Percentiles rank a stretch among this genome's conserved stretches.
Evolutionary conservation across 2,888 invertebrate species (phyloP).

Genomic region (Suillia variegata): DNA sequence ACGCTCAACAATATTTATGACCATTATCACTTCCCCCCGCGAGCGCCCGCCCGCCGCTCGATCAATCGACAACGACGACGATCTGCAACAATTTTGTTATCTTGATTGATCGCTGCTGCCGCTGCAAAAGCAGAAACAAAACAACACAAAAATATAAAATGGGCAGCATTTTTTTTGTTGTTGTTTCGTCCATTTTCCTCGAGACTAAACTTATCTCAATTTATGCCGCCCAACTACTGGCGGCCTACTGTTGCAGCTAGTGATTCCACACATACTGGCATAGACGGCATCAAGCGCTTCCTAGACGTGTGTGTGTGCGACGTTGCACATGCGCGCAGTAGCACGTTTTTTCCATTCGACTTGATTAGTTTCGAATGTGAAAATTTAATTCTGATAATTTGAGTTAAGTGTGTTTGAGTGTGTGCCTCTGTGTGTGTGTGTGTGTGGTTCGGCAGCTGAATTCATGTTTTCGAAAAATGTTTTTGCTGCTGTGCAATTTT

Average conservation of each 20-base stretch:
- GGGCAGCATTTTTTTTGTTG: constrained; percentile 14
- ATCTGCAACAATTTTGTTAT: constrained; percentile 25
- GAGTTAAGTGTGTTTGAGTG: constrained; percentile 41
- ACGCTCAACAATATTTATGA: not conserved
- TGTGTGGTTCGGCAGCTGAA: no score
- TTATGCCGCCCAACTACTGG: constrained; percentile 9
- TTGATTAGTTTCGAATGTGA: constrained; percentile 26
- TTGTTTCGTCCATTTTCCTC: constrained; percentile 21
- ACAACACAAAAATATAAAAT: no score
- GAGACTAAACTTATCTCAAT: constrained; percentile 25
- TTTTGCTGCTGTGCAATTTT: constrained; percentile 12
- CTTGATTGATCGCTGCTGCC: constrained; percentile 43
- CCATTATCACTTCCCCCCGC: not conserved
- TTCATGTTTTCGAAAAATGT: constrained; percentile 10
- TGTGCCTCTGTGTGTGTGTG: no score
- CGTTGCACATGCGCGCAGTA: not conserved
- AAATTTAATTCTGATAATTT: constrained; percentile 47
- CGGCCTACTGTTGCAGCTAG: not conserved
- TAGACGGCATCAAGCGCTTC: not conserved
- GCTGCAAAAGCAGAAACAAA: no score
- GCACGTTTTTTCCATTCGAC: not conserved
- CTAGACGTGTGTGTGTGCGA: not conserved
- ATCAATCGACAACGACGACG: no score
- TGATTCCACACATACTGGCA: no score
- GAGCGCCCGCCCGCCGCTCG: no score